Percentiles rank a stretch among this genome's conserved stretches.
Conservation (phyloP, 2,113 vertebrate species). For the Microtus pennsylvanicus region DNA sequence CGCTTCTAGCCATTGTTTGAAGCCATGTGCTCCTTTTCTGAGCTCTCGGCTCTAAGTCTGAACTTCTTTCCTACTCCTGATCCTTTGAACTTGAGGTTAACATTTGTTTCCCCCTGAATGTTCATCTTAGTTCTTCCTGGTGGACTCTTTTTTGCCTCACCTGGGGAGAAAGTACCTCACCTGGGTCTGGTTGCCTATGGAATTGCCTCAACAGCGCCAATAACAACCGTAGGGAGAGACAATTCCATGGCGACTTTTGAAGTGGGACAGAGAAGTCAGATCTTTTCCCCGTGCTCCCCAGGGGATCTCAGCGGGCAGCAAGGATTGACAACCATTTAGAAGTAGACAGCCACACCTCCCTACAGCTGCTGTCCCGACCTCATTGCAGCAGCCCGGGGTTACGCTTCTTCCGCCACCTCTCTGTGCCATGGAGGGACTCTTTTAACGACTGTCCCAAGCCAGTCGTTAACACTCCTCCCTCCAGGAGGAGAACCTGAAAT, state of each 20-base stretch:
- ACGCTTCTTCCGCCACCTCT: background rate
- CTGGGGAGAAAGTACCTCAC: background rate
- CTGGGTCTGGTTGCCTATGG: background rate
- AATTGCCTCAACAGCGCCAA: background rate
- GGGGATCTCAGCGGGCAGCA: background rate
- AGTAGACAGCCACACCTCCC: background rate
- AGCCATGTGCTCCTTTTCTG: background rate
- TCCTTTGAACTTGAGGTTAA: background rate
- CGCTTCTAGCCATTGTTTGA: background rate
- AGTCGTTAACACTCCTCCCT: background rate
- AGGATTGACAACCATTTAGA: background rate
- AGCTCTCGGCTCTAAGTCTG: background rate
- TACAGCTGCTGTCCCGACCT: background rate
- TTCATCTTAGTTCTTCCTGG: background rate
- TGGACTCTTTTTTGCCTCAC: background rate
- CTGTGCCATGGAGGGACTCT: background rate
- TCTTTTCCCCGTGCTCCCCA: too few species aligned
- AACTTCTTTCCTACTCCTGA: background rate
- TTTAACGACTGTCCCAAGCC: background rate
- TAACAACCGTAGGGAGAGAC: background rate
- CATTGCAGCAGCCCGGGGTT: background rate
- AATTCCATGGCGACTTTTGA: background rate
- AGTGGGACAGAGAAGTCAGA: background rate
- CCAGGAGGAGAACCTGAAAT: constrained; percentile 2
- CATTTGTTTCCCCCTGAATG: background rate